Percentiles rank a stretch among this genome's conserved stretches.
Conservation (phyloP, 2,113 vertebrate genomes). For the Pongo abelii region DNA sequence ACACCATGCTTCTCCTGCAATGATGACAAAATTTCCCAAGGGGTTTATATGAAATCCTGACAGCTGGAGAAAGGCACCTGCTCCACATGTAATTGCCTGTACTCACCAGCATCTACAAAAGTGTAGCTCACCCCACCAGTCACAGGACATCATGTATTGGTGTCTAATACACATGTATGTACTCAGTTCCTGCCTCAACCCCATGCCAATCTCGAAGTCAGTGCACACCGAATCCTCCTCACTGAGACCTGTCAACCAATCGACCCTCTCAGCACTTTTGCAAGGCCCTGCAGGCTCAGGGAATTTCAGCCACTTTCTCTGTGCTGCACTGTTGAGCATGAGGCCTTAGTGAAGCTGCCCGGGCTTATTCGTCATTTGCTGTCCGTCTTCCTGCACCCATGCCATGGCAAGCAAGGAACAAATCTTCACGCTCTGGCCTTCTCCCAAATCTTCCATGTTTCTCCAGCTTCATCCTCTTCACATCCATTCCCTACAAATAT, state of each 20-base stretch:
- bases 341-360: background rate
- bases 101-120: background rate
- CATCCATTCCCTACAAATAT: background rate
- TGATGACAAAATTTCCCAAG: background rate
- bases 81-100: background rate
- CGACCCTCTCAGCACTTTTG: background rate
- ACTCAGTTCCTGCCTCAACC: background rate
- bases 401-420: background rate
- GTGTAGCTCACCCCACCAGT: background rate
- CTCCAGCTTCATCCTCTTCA: background rate
- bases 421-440: background rate
- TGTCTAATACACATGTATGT: background rate
- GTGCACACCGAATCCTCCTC: background rate
- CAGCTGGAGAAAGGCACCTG: background rate
- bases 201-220: background rate
- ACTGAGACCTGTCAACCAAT: background rate
- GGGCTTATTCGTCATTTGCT: background rate
- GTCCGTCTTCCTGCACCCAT: background rate
- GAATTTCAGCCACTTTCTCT: background rate
- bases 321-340: background rate
- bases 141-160: background rate
- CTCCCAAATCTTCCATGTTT: background rate
- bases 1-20: background rate
- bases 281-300: background rate
- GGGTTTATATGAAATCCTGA: background rate